Conservation (phyloP, 2,888 invertebrate genomes). For the Dynastes grantii region DNA sequence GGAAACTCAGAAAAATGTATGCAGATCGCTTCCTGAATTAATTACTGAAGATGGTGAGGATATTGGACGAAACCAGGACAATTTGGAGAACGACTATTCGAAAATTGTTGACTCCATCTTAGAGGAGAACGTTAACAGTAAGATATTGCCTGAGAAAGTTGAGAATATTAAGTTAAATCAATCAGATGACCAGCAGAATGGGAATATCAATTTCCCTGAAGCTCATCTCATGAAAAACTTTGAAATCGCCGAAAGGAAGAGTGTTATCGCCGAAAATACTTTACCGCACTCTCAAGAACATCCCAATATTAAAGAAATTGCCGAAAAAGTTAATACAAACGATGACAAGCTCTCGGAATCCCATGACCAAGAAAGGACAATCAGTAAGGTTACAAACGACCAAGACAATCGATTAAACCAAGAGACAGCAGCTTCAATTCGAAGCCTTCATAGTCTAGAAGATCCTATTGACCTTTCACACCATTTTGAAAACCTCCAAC, state of each 20-base stretch:
- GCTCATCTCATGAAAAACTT: background rate
- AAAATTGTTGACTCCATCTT: constrained; percentile 33
- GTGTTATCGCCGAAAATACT: constrained; percentile 38
- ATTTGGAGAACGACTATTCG: constrained; percentile 34
- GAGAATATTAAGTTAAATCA: background rate
- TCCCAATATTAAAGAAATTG: background rate
- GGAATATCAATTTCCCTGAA: background rate
- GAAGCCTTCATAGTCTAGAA: background rate
- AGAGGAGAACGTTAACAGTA: constrained; percentile 20
- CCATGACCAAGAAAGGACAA: constrained; percentile 18
- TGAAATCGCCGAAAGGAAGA: constrained; percentile 34
- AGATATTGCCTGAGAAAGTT: background rate
- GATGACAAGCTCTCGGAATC: too few relatives aligned
- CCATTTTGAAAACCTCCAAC: background rate
- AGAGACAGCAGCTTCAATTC: background rate
- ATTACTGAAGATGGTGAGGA: constrained; percentile 27
- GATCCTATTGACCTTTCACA: constrained; percentile 25
- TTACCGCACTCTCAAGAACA: background rate
- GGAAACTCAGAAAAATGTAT: background rate
- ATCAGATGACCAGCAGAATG: background rate
- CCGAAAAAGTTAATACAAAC: background rate
- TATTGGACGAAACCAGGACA: constrained; percentile 7
- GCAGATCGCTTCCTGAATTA: constrained; percentile 27
- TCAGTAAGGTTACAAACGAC: too few relatives aligned
- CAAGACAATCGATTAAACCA: background rate